A percentile compares a stretch with the other conserved stretches of the same genome.
These are phyloP conservation scores for Agonum fuliginosum DNA, from an alignment of 2,888 invertebrate species.

Conservation along the genomic window DNA sequence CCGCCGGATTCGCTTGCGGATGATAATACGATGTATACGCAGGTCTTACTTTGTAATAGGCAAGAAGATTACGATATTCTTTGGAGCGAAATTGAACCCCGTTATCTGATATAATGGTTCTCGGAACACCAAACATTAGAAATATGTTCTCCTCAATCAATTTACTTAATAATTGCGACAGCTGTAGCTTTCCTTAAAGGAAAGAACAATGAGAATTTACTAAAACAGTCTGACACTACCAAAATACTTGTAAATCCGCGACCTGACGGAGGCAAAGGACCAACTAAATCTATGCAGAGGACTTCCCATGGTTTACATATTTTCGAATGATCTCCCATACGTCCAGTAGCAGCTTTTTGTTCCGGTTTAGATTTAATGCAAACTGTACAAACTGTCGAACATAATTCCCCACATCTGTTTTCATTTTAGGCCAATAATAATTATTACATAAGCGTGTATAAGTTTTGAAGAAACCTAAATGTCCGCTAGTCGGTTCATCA, in stretches of 20 bases:
- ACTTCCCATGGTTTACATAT: slow-evolving; percentile 45
- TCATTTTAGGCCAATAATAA: slow-evolving; percentile 66
- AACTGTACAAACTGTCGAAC: slow-evolving; percentile 62
- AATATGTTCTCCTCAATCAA: slow-evolving; percentile 61
- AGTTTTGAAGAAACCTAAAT: slow-evolving; percentile 64
- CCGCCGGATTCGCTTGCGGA: slow-evolving; percentile 60
- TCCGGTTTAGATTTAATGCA: slow-evolving; percentile 64
- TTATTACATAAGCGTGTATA: slow-evolving; percentile 49
- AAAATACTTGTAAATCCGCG: slow-evolving; percentile 57
- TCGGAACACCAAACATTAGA: slow-evolving; percentile 61
- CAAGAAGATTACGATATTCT: slow-evolving; percentile 37
- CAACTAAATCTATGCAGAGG: slow-evolving; percentile 61
- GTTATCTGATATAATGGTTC: slow-evolving; percentile 61
- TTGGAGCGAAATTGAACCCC: slow-evolving; percentile 61
- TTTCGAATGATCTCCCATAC: slow-evolving; percentile 62
- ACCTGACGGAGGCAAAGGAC: slow-evolving; percentile 60
- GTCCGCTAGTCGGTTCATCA: slow-evolving; percentile 63
- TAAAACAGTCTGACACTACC: slow-evolving; percentile 60
- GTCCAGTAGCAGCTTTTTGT: slow-evolving; percentile 61
- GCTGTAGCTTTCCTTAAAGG: slow-evolving; percentile 60
- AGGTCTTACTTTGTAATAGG: slow-evolving; percentile 51
- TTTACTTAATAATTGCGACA: slow-evolving; percentile 24
- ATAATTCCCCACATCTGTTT: slow-evolving; percentile 62
- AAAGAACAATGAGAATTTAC: slow-evolving; percentile 61
- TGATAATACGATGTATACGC: slow-evolving; percentile 60